Conservation (phyloP, 2,797 vertebrate species). For the Gambelia wislizenii region DNA sequence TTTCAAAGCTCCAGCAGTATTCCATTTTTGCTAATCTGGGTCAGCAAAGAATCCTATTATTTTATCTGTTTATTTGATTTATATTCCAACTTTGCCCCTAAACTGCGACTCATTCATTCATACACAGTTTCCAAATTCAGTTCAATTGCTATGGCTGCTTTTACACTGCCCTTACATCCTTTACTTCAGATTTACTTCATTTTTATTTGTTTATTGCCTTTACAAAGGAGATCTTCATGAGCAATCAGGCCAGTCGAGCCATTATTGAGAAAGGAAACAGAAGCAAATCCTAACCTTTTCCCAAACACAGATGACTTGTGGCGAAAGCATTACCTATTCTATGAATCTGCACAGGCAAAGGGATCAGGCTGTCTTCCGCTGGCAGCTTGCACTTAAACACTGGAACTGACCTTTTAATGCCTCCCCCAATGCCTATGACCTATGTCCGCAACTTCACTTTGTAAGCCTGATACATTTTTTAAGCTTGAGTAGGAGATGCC, state of each 20-base stretch:
- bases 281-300: constrained; percentile 28
- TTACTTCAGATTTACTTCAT: neutral
- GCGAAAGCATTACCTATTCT: constrained; percentile 14
- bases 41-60: neutral
- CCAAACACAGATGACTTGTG: constrained; percentile 24
- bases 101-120: neutral
- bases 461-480: constrained; percentile 13
- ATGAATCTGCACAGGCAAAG: neutral
- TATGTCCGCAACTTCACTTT: constrained; percentile 21
- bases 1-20: neutral
- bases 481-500: neutral
- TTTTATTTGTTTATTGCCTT: constrained; percentile 1
- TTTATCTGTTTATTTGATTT: neutral
- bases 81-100: neutral
- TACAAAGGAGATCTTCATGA: constrained; percentile 7
- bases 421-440: constrained; percentile 10
- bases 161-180: neutral
- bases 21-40: constrained; percentile 32
- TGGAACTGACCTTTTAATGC: constrained; percentile 40
- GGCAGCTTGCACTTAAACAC: constrained; percentile 25
- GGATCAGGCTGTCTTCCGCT: neutral
- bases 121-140: neutral
- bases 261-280: constrained; percentile 9
- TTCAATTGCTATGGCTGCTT: neutral
- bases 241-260: neutral